Conservation (phyloP, 1,140 invertebrate genomes). For the Panulirus ornatus region DNA sequence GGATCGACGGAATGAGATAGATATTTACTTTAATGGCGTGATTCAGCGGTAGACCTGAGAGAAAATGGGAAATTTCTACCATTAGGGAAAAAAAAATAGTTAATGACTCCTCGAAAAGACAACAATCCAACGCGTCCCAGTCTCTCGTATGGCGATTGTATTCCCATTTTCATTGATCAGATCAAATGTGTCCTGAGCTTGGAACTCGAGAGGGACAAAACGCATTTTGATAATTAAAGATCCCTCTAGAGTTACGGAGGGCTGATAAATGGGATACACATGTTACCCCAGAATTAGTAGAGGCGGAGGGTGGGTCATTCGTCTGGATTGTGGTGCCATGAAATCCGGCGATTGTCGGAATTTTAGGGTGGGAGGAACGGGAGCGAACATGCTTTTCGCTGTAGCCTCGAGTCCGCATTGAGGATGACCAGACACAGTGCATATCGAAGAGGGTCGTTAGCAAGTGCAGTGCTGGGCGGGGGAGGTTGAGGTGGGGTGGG, state of each 20-base stretch:
- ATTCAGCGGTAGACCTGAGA: background rate
- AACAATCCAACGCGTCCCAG: background rate
- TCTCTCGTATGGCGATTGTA: conserved; percentile 35
- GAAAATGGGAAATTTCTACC: background rate
- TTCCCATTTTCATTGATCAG: conserved; percentile 70
- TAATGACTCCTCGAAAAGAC: background rate
- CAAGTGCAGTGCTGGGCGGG: no score
- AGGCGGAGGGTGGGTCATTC: no score
- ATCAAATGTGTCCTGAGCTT: background rate
- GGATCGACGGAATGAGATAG: no score
- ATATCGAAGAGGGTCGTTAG: no score
- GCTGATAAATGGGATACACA: no score
- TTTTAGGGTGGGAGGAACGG: no score
- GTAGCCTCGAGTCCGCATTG: no score
- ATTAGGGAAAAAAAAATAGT: background rate
- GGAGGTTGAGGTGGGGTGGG: no score
- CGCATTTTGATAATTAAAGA: no score
- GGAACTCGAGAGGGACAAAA: conserved; percentile 21
- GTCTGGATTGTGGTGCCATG: background rate
- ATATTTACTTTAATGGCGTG: background rate
- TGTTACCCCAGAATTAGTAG: background rate
- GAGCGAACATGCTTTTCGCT: no score
- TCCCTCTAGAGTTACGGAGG: no score
- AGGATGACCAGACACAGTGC: no score
- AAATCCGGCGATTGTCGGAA: background rate